Evolutionary conservation across 2,113 vertebrate species (phyloP), one percentile per base, ranked within the genome.

Genomic region (Malurus cyaneus): DNA sequence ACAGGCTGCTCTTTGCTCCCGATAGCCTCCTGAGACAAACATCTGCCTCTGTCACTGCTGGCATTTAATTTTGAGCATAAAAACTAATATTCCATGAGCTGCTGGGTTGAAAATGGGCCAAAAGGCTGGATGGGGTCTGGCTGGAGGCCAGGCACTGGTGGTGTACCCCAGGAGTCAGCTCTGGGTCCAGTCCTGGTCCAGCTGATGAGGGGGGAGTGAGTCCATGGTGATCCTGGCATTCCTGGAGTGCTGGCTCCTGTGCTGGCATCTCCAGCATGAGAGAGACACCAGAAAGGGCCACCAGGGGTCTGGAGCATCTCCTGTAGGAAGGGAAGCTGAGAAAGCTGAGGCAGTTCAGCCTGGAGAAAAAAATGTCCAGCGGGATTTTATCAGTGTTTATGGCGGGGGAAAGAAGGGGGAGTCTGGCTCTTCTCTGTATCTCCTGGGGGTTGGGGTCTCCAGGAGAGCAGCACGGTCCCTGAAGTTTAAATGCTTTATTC

Each of bases 51-150:
- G 41, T 32, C 1, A 2, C 21, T 78, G 70, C 12, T 65, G 66
- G 4, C 7, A 8, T 47, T 77, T 32, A 5, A 34, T 80, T 59
- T 23, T 62, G 44, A 59, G 13, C 13, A 17, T 24, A 49, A 77
- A 42, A 77, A 59, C 10, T 2, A 66, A 9, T 39, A 41, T 28
- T 66, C 28, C 0, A 0, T n/a, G 9, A 24, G 20, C 52, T 71
- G 17, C 14, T 54, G 8, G 19, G 13, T 18, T 64, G 24, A 34
- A 59, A 70, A 32, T 8, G 21, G 42, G 12, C 14, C n/a, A 53
- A n/a, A 66, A 2, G 3, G 34, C 52, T 56, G 50, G 28, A 25
- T 7, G 18, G 11, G 32, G 12, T 46, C 67, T 20, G 50, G 18
- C 42, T 36, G 32, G 59, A 80, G 50, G 32, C 15, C 41, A 65